A percentile compares a stretch with the other conserved stretches of the same genome.
These are phyloP conservation scores for Rachycentron canadum DNA, from an alignment of 2,797 vertebrate genomes.

Conservation along the genomic window DNA sequence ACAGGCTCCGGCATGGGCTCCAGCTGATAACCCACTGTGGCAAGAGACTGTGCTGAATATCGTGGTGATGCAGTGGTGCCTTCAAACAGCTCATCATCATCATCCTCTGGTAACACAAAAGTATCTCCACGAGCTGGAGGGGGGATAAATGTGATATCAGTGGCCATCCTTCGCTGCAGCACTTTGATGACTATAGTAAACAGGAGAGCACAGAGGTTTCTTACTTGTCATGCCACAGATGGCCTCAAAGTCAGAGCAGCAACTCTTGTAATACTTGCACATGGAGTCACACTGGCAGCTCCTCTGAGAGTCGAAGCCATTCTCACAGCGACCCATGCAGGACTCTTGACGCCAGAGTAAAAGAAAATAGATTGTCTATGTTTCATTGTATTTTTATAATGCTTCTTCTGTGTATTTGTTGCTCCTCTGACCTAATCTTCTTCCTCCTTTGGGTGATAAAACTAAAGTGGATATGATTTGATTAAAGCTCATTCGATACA, in stretches of 20 bases:
- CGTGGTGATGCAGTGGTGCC: constrained; percentile 21
- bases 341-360: constrained; percentile 85
- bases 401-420: background rate
- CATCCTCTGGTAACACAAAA: constrained; percentile 90
- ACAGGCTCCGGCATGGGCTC: background rate
- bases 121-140: constrained; percentile 92
- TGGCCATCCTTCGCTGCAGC: background rate
- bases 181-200: background rate
- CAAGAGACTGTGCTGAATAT: rapidly evolving
- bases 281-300: constrained; percentile 94
- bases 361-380: background rate
- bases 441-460: constrained; percentile 19
- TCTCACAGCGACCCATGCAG: constrained; percentile 89
- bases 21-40: background rate
- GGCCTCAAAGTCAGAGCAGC: constrained; percentile 88
- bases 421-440: background rate
- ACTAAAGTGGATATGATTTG: constrained; percentile 1
- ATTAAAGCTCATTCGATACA: constrained; percentile 18
- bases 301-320: constrained; percentile 84
- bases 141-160: background rate
- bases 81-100: constrained; percentile 48
- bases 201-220: constrained; percentile 13
- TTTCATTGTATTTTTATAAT: background rate
- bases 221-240: constrained; percentile 89
- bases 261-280: constrained; percentile 94